A percentile compares a stretch with the other conserved stretches of the same genome.
Conservation (phyloP, 2,888 invertebrate species). For the Thecophora atra region DNA sequence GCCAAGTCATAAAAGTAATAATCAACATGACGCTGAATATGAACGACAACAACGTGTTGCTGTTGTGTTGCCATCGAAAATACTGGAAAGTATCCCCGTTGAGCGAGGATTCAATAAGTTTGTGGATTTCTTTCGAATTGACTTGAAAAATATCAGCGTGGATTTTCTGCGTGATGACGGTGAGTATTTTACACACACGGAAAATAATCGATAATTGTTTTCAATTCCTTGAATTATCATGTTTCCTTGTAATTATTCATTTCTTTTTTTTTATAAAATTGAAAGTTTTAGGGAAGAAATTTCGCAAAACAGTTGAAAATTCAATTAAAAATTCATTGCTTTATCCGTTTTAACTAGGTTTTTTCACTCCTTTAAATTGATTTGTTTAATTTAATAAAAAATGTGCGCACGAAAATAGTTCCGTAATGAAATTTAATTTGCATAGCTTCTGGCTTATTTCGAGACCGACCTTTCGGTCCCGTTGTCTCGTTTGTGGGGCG, state of each 20-base stretch:
- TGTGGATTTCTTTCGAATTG: slow-evolving; percentile 62
- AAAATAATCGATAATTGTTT: no score
- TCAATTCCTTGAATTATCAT: no score
- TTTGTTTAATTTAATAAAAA: not conserved
- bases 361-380: not conserved
- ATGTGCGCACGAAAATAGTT: no score
- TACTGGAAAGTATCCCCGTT: slow-evolving; percentile 59
- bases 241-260: no score
- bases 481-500: no score
- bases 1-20: slow-evolving; percentile 13
- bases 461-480: no score
- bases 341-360: not conserved
- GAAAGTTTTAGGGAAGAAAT: not conserved
- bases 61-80: slow-evolving; percentile 58
- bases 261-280: no score
- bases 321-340: not conserved
- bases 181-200: slow-evolving; percentile 49
- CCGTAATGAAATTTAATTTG: no score
- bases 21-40: no score
- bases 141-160: slow-evolving; percentile 58
- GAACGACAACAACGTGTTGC: slow-evolving; percentile 52
- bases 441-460: no score
- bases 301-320: not conserved
- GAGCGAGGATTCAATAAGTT: slow-evolving; percentile 62
- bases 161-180: slow-evolving; percentile 63